phyloP scores from a whole-genome alignment of 2,113 vertebrate genomes.

The Polypterus bichir region DNA sequence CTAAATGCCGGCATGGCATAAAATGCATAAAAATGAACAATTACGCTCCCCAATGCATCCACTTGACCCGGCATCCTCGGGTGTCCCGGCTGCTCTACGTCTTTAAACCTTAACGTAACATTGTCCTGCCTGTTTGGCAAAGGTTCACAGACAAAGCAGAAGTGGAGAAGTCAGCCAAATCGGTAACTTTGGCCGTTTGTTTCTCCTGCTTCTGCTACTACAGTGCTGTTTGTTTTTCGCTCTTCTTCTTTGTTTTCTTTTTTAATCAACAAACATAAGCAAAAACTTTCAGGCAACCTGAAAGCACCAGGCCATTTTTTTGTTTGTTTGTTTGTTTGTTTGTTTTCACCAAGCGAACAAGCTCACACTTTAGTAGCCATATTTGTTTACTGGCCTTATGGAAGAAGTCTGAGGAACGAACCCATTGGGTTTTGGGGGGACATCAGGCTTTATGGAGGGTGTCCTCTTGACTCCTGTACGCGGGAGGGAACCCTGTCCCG shows the following conservation, averaged over 20 bases:
- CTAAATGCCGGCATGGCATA: constrained; percentile 21
- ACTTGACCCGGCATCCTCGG: no score
- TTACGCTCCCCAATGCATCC: constrained; percentile 38
- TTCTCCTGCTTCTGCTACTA: constrained; percentile 46
- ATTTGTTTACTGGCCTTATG: constrained; percentile 89
- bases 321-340: no score
- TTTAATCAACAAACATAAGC: background rate
- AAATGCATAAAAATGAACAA: constrained; percentile 19
- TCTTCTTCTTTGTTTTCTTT: no score
- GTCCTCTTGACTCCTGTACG: constrained; percentile 89
- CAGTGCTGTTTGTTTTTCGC: constrained; percentile 40
- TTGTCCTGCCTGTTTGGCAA: constrained; percentile 25
- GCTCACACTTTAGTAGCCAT: constrained; percentile 71
- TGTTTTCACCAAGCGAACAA: constrained; percentile 35
- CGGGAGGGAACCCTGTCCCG: constrained; percentile 83
- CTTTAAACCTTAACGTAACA: background rate
- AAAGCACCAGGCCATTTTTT: constrained; percentile 20
- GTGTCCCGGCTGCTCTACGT: no score
- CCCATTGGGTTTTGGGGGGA: constrained; percentile 88
- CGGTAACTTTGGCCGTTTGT: constrained; percentile 74
- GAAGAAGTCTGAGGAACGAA: constrained; percentile 81
- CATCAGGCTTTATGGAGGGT: constrained; percentile 87
- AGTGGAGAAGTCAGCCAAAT: constrained; percentile 33
- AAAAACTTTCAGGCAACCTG: constrained; percentile 9
- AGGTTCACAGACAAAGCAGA: no score